Evolutionary conservation across 2,113 vertebrate species (phyloP).

Genomic region (cattle (Bos taurus)): ARS-UCD2.0 NC_037343.1:52350001-52350500

Average conservation of each 20-base stretch:
- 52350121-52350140: not conserved
- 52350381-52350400: too few relatives aligned
- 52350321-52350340: rapidly evolving
- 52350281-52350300: rapidly evolving
- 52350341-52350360: not conserved
- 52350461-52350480: not conserved
- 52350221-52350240: not conserved
- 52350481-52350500: not conserved
- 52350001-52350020: not conserved
- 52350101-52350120: not conserved
- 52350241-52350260: not conserved
- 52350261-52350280: not conserved
- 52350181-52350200: not conserved
- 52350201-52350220: not conserved
- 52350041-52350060: rapidly evolving
- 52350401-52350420: not conserved
- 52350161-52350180: not conserved
- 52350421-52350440: not conserved
- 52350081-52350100: not conserved
- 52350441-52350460: not conserved
- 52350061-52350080: not conserved
- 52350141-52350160: not conserved
- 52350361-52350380: not conserved
- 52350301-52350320: not conserved
- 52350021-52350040: not conserved